Conservation (phyloP, 2,113 vertebrate genomes). For the Sapajus apella region DNA sequence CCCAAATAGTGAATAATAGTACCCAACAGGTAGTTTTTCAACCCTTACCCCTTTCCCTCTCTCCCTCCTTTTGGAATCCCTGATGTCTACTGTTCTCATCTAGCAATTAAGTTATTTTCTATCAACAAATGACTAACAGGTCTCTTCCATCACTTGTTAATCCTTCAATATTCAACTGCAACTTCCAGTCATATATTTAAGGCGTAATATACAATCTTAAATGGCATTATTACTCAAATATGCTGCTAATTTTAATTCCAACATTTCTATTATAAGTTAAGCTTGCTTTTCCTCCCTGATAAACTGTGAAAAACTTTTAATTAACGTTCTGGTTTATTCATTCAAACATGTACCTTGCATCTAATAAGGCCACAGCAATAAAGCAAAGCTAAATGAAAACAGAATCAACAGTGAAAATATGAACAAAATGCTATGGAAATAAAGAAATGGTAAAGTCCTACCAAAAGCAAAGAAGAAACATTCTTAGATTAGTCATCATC, state of each 20-base stretch:
- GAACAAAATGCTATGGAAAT: not conserved
- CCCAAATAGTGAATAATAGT: too few relatives aligned
- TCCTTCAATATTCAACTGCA: not conserved
- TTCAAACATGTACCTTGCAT: conserved; percentile 28
- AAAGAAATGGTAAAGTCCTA: not conserved
- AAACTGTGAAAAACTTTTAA: conserved; percentile 52
- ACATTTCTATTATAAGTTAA: conserved; percentile 46
- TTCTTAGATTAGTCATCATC: not conserved
- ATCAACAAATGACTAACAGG: not conserved
- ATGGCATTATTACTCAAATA: conserved; percentile 26
- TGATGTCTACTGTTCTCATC: too few relatives aligned
- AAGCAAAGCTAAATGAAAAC: conserved; percentile 49
- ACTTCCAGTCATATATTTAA: not conserved
- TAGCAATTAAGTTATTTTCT: not conserved
- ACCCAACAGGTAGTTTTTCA: too few relatives aligned
- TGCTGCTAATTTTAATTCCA: conserved; percentile 60
- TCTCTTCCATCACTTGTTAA: conserved; percentile 17
- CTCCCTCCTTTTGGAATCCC: too few relatives aligned
- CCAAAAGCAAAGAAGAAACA: not conserved
- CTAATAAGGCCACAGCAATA: conserved; percentile 48
- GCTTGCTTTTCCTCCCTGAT: not conserved
- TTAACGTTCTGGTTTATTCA: conserved; percentile 40
- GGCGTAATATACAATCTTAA: not conserved
- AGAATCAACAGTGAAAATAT: conserved; percentile 1
- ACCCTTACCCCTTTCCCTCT: too few relatives aligned